Conservation (phyloP, 2,888 invertebrate species). For the Volucella inanis region DNA sequence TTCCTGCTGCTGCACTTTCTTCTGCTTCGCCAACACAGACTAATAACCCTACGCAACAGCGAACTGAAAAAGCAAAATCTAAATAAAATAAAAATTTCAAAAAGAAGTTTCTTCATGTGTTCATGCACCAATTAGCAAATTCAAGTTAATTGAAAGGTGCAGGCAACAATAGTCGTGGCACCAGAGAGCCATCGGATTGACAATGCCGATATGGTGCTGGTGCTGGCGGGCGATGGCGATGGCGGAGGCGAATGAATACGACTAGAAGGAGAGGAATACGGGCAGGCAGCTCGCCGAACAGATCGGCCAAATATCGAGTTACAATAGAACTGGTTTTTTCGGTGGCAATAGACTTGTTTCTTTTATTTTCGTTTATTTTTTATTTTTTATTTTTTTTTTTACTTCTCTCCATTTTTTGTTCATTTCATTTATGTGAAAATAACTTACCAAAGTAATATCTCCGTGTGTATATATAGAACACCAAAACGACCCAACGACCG, state of each 20-base stretch:
- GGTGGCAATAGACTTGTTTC: slow-evolving; percentile 73
- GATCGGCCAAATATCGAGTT: slow-evolving; percentile 66
- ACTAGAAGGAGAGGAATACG: slow-evolving; percentile 22
- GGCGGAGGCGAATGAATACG: slow-evolving; percentile 7
- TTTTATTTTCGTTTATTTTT: slow-evolving; percentile 30
- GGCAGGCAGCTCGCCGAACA: slow-evolving; percentile 33
- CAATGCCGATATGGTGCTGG: slow-evolving; percentile 36
- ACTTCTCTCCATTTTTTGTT: background rate
- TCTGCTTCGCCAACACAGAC: slow-evolving; percentile 35
- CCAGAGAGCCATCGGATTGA: slow-evolving; percentile 28
- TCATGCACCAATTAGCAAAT: slow-evolving; percentile 75
- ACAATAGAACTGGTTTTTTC: slow-evolving; percentile 74
- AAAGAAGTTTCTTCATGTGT: slow-evolving; percentile 71
- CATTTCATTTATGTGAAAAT: slow-evolving; percentile 37
- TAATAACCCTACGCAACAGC: slow-evolving; percentile 1
- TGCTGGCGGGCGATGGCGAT: background rate
- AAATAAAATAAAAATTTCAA: slow-evolving; percentile 9
- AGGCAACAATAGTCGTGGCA: slow-evolving; percentile 74
- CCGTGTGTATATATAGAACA: slow-evolving; percentile 53
- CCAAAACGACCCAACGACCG: background rate
- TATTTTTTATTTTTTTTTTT: too few species aligned
- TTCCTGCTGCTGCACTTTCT: slow-evolving; percentile 53
- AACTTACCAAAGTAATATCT: slow-evolving; percentile 71
- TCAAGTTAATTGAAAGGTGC: slow-evolving; percentile 74
- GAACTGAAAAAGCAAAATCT: background rate